Evolutionary conservation across 2,888 invertebrate species (phyloP).

Genomic region (Synanthedon tipuliformis): DNA sequence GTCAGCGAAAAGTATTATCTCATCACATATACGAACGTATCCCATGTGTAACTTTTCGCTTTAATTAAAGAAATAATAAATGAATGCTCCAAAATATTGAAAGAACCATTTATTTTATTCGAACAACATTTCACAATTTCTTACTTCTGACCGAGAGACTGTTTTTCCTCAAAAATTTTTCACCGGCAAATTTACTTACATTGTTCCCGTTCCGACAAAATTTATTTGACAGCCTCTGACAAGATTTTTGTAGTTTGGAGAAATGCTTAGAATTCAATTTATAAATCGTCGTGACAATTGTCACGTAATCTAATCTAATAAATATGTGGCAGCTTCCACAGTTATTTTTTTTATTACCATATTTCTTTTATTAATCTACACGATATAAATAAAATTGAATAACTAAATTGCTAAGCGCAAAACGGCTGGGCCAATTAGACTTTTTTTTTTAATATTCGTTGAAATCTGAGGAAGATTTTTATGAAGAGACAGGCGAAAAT

Average conservation of each 20-base stretch:
- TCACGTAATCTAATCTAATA: constrained; percentile 15
- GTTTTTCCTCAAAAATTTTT: neutral
- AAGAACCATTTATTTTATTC: no score
- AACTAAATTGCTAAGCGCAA: no score
- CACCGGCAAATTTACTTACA: constrained; percentile 5
- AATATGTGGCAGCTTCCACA: constrained; percentile 8
- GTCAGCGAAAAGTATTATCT: constrained; percentile 17
- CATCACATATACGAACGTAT: neutral
- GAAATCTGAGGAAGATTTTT: neutral
- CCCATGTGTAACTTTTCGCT: no score
- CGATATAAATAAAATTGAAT: no score
- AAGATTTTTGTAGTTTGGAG: constrained; percentile 11
- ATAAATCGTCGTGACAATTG: constrained; percentile 24
- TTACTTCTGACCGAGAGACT: neutral
- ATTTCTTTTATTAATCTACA: neutral
- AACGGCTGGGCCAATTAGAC: no score
- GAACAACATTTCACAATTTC: no score
- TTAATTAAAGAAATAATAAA: no score
- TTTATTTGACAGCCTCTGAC: constrained; percentile 12
- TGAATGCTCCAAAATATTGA: no score
- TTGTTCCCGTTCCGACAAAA: constrained; percentile 6
- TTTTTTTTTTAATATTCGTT: no score
- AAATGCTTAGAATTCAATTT: constrained; percentile 21
- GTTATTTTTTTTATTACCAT: constrained; percentile 2
- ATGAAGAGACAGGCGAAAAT: neutral